Base-by-base conservation (phyloP, 2,888 invertebrate species). In the Eudemis profundana region DNA sequence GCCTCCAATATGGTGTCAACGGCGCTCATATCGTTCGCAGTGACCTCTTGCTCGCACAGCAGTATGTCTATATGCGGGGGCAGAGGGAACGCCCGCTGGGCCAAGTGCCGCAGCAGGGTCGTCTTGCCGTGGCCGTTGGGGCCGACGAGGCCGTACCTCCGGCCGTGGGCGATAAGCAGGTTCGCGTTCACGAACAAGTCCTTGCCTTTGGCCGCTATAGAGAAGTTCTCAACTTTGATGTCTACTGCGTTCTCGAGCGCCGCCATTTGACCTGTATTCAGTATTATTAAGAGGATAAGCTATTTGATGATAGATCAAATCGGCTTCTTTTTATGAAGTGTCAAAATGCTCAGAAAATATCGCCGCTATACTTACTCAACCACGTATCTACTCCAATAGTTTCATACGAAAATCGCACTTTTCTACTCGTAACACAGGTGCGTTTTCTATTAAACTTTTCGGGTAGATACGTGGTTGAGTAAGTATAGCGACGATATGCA, bases 101-200 rank as follows among this genome's bases (percentile, higher is more conserved):
- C 97, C 72, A 99, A 95, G 83, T 99, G 99, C 65, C 98, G 94
- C 61, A 99, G 89, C 23, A 99, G 86, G 0, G 99, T 99, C 0
- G 99, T 99, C 93, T 99, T 99, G 12, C 99, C 99, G 91, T 99
- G 98, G 0, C 98, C 99, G 86, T 99, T 99, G 0, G 99, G 99
- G 21, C 99, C 99, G 1, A 99, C 99, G 4, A 99, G 93, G 77
- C 99, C 99, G 86, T 99, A 99, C 75, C 98, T 95, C 49, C 99
- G 94, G 0, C 98, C 98, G 78, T 96, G 95, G 0, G 99, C 98
- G 74, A 99, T 98, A 57, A 97, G 91, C 33, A 99, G 90, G 84
- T 95, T 97, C 0, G 99, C 99, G 86, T 99, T 99, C 33, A 98
- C 96, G 85, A 99, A 99, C 49, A 99, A 93, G 81, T 99, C 98